Conservation (phyloP, 2,797 vertebrate species). For the Hoplostethus mediterraneus region DNA sequence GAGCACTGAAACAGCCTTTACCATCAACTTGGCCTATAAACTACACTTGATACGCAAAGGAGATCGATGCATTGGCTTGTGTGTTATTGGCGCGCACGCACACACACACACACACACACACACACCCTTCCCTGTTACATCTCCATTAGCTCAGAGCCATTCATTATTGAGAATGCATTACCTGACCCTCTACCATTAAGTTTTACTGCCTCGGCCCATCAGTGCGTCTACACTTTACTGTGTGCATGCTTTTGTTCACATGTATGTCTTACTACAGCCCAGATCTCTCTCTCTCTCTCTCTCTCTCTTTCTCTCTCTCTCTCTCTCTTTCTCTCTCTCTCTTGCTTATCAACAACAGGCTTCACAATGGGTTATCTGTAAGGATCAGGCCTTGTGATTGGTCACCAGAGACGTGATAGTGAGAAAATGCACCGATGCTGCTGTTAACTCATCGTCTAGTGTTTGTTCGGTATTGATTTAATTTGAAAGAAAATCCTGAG, state of each 20-base stretch:
- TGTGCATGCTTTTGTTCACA: slow-evolving; percentile 36
- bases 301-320: too few relatives aligned
- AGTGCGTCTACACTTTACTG: slow-evolving; percentile 22
- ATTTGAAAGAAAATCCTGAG: slow-evolving; percentile 40
- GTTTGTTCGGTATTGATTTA: slow-evolving; percentile 61
- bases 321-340: too few relatives aligned
- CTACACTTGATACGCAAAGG: slow-evolving; percentile 1
- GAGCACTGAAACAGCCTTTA: slow-evolving; percentile 8
- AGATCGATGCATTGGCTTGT: slow-evolving; percentile 4
- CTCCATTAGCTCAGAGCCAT: slow-evolving; percentile 48
- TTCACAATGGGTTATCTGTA: slow-evolving; percentile 7
- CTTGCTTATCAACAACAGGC: neutral
- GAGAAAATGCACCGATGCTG: slow-evolving; percentile 18
- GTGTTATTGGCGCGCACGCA: slow-evolving; percentile 2
- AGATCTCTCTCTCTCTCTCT: neutral
- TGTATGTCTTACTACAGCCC: slow-evolving; percentile 6
- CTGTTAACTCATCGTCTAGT: slow-evolving; percentile 24
- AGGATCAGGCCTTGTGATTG: slow-evolving; percentile 3
- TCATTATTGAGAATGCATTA: slow-evolving; percentile 36
- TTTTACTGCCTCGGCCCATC: slow-evolving; percentile 46
- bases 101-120: slow-evolving; percentile 6
- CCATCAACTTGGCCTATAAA: slow-evolving; percentile 17
- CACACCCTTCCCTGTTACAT: neutral
- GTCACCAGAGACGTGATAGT: slow-evolving; percentile 2
- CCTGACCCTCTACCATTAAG: slow-evolving; percentile 19